Percentiles rank a stretch among this genome's conserved stretches.
Evolutionary conservation across 1,140 invertebrate genomes (phyloP).

Genomic region (Drosophila micromelanica): DNA sequence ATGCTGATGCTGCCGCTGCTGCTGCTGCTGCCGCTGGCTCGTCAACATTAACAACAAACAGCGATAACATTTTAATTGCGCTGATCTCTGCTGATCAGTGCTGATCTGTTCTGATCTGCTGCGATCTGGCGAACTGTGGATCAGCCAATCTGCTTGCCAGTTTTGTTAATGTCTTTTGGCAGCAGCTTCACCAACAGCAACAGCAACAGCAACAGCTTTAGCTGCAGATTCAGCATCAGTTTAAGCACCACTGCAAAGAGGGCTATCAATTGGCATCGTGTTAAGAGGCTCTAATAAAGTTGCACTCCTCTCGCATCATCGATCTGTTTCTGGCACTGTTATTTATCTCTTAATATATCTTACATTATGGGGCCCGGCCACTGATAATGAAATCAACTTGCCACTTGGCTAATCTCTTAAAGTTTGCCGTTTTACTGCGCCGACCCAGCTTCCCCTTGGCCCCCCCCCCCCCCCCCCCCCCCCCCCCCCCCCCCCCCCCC

Average conservation of each 20-base stretch:
- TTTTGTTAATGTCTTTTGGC: constrained; percentile 80
- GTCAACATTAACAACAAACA: constrained; percentile 75
- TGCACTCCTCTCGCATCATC: constrained; percentile 59
- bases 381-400: constrained; percentile 58
- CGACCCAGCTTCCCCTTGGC: not conserved
- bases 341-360: constrained; percentile 75
- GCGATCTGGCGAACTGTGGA: constrained; percentile 9
- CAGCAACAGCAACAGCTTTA: not conserved
- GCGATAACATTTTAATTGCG: constrained; percentile 81
- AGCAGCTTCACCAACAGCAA: constrained; percentile 29
- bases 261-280: constrained; percentile 66
- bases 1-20: not conserved
- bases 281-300: constrained; percentile 79
- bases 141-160: constrained; percentile 60
- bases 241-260: not conserved
- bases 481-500: not conserved
- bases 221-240: not conserved
- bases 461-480: not conserved
- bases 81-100: constrained; percentile 57
- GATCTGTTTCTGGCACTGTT: constrained; percentile 65
- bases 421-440: constrained; percentile 32
- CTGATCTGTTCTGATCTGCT: constrained; percentile 37
- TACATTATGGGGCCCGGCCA: constrained; percentile 63
- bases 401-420: constrained; percentile 77
- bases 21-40: constrained; percentile 22